phyloP scores from a whole-genome alignment of 2,888 invertebrate genomes.

The Drosophila hamatofila region DNA sequence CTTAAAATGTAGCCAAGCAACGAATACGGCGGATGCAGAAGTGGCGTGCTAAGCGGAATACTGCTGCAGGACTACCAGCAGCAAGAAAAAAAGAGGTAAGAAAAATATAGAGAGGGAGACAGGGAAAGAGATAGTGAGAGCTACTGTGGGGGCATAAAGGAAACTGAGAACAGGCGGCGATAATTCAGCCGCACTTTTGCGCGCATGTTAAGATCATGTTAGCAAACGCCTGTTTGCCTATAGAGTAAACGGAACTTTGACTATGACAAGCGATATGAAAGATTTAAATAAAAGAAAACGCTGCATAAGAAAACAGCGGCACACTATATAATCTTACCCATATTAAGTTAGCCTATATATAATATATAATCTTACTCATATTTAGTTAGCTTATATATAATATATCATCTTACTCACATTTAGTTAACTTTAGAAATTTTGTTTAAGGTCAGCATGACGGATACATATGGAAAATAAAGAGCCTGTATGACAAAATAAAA shows the following conservation, averaged over 20 bases:
- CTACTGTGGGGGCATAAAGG: slow-evolving; percentile 49
- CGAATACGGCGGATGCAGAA: slow-evolving; percentile 66
- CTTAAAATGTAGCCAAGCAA: slow-evolving; percentile 71
- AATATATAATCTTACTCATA: not conserved
- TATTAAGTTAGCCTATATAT: too few species aligned
- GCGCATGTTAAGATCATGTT: slow-evolving; percentile 71
- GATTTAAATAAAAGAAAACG: not conserved
- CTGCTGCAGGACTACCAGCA: slow-evolving; percentile 72
- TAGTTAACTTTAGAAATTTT: too few species aligned
- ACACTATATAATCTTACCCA: not conserved
- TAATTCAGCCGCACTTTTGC: slow-evolving; percentile 73
- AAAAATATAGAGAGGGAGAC: not conserved
- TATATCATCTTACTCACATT: not conserved
- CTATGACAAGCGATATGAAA: not conserved
- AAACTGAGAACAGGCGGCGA: slow-evolving; percentile 59
- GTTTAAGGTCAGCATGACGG: too few species aligned
- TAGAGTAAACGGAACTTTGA: not conserved
- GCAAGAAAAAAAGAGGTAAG: slow-evolving; percentile 5
- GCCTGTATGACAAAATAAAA: too few species aligned
- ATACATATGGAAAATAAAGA: too few species aligned
- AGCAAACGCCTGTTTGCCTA: slow-evolving; percentile 1
- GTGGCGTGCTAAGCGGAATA: slow-evolving; percentile 75
- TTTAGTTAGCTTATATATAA: not conserved
- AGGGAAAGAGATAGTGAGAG: not conserved
- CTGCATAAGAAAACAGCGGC: not conserved